Evolutionary conservation across 2,888 invertebrate genomes (phyloP), one percentile per base, ranked within the genome.

Genomic region (Leptopilina myrica): DNA sequence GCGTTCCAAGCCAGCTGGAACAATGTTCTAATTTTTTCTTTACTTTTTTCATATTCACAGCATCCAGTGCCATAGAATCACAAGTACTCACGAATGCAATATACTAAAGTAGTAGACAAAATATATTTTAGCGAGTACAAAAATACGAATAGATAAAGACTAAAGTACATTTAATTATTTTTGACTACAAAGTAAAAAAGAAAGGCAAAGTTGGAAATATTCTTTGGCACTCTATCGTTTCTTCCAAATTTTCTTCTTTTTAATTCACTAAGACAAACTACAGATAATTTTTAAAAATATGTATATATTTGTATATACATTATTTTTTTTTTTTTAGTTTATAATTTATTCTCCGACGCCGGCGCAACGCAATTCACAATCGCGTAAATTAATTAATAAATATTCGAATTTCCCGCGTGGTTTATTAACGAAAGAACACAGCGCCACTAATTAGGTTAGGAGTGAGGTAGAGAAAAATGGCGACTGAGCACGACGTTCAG

Each of bases 1-100:
- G 82, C n/a, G n/a, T 84, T 86, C 87, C 84, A 88, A 87, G 84
- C 88, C 89, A 78, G 88, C 87, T 83, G 85, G 85, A 84, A 86
- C 85, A 82, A 73, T n/a, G 2, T n/a, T 11, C 40, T 40, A n/a
- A 69, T 69, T 53, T 26, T 33, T 6, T 5, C 20, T 67, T 67
- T 14, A 5, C 49, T 14, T 14, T 14, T 69, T 12, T 11, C 20
- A 1, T 77, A 77, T 78, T 49, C 5, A 67, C 59, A 76, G 66
- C 80, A 73, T 76, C 78, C 78, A 75, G 75, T 80, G 78, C 76
- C 75, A 33, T 43, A 59, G 7, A 5, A 65, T 69, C 66, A 43
- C 66, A 46, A 69, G 53, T 46, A 26, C 33, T 14, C 14, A 26
- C 20, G 7, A 53, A 69, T 26, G 14, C 26, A 62, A 62, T 62